Evolutionary conservation across 2,113 vertebrate species (phyloP).

Genomic region (Alligator mississippiensis): DNA sequence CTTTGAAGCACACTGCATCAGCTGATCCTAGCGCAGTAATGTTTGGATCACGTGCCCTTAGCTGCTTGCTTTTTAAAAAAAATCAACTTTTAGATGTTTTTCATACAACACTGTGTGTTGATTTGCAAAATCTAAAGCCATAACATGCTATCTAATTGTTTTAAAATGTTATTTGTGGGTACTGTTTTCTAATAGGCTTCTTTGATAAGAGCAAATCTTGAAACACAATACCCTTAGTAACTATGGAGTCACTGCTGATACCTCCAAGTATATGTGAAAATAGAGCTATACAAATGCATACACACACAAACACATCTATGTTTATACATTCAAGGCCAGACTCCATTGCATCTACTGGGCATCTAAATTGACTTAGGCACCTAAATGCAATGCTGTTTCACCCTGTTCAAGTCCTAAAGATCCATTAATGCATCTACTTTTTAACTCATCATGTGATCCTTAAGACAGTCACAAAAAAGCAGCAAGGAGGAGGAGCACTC

Average conservation of each 20-base stretch:
- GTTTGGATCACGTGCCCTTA: neutral
- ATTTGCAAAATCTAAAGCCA: neutral
- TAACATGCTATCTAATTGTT: neutral
- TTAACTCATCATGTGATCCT: too few species aligned
- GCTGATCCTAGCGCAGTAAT: slow-evolving; percentile 1
- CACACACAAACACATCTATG: accelerated
- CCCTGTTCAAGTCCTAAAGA: too few species aligned
- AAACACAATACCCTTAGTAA: neutral
- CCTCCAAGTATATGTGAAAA: slow-evolving; percentile 29
- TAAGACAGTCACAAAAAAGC: too few species aligned
- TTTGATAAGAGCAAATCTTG: neutral
- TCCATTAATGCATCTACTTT: too few species aligned
- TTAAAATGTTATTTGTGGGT: neutral
- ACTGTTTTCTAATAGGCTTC: neutral
- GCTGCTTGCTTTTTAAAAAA: neutral
- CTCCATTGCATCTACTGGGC: accelerated
- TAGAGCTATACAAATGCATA: neutral
- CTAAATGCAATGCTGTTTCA: too few species aligned
- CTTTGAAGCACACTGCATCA: slow-evolving; percentile 36
- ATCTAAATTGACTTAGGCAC: neutral
- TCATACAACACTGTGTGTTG: neutral
- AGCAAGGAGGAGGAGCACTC: too few species aligned
- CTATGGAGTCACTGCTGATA: neutral
- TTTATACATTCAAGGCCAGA: too few species aligned
- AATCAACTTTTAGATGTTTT: neutral